Evolutionary conservation across 2,888 invertebrate species (phyloP), one percentile per base, ranked within the genome.

Genomic region (Mesorhabditis spiculigera): DNA sequence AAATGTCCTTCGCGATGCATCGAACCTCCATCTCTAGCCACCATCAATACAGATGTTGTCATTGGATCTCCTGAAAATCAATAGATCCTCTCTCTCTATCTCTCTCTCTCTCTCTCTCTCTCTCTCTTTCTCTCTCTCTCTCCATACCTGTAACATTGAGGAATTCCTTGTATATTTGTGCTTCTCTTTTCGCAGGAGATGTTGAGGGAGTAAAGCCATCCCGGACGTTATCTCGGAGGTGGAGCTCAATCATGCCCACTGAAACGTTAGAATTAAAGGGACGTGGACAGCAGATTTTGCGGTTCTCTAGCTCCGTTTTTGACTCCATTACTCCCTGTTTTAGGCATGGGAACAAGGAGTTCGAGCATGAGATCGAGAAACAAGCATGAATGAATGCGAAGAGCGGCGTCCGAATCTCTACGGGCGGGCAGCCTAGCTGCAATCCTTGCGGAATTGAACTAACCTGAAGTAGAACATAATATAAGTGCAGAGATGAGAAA

Each of bases 171-270:
- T 80, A 77, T 5, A 78, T 68, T 42, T 78, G 70, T 28, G 78
- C 81, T 72, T 85, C 85, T 42, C 72, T 66, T 4, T 81, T 69
- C 3, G 85, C 76, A 42, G 74, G 70, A 5, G 82, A 82, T 42
- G 81, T 80, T 5, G 71, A 68, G 3, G 85, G 85, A 4, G 85
- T 85, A 71, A 85, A 85, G 8, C 85, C 85, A 67, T 85, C 85
- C 4, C 84, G 69, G 5, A 80, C 80, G 64, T 82, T 79, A 68
- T 82, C 80, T 13, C 74, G 74, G 41, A 80, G 69, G 43, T 75
- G 67, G 44, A 80, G 69, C 0, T 73, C 72, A 67, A 68, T 58
- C 66, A 74, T 70, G 62, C 67, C 69, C 10, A 62, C 75, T 73
- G 72, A 44, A 74, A 75, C 2, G 63, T 16, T 63, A 28, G 41